Evolutionary conservation across 2,113 vertebrate genomes (phyloP).

Genomic region (Phoxinus phoxinus): DNA sequence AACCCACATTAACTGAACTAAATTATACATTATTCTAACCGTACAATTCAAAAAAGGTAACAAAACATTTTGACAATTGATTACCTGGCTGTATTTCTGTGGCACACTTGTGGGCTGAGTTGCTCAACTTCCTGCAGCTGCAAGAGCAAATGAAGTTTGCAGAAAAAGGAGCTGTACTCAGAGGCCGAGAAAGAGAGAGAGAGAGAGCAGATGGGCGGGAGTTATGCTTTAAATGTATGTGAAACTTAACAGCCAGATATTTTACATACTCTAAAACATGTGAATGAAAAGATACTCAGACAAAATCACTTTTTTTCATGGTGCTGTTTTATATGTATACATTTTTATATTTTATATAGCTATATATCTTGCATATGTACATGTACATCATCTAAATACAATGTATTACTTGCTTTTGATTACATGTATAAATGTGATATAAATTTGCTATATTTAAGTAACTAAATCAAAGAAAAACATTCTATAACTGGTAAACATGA

Average conservation of each 20-base stretch:
- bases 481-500: background rate
- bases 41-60: background rate
- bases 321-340: background rate
- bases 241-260: background rate
- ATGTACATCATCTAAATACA: background rate
- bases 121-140: slow-evolving; percentile 48
- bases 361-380: too few relatives aligned
- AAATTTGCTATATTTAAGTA: background rate
- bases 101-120: background rate
- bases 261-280: background rate
- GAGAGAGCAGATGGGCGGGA: slow-evolving; percentile 21
- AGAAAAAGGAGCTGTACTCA: slow-evolving; percentile 33
- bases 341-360: too few relatives aligned
- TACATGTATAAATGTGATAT: background rate
- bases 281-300: background rate
- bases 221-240: background rate
- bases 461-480: background rate
- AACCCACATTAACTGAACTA: background rate
- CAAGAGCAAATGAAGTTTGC: slow-evolving; percentile 25
- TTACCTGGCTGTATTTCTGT: slow-evolving; percentile 38
- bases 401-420: background rate
- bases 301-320: background rate
- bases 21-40: background rate
- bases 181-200: slow-evolving; percentile 6
- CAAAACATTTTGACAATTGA: background rate